Evolutionary conservation across 2,113 vertebrate species (phyloP), one percentile per base, ranked within the genome.

Genomic region (Thalassoma bifasciatum): DNA sequence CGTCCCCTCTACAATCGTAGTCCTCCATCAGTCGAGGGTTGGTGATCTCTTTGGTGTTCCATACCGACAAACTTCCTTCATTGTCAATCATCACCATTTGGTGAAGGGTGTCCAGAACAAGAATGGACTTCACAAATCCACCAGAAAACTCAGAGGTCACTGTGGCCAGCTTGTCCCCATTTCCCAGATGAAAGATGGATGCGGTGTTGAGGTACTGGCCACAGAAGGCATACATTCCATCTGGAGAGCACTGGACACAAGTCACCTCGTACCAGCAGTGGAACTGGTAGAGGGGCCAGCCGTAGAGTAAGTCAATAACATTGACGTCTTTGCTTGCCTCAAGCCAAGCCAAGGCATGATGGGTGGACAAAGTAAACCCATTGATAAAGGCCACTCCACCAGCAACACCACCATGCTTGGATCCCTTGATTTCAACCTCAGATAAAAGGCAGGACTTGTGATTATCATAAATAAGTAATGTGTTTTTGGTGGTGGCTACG

Each of bases 181-280:
- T 99, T 72, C 97, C 96, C 59, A 99, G 92, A 75, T 98, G 96
- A 87, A 99, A 99, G 86, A 99, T 93, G 56, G 97, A 95, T 0
- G 96, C 84, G 0, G 96, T 99, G 86, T 99, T 99, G 77, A 99
- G 94, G 85, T 96, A 98, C 89, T 99, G 98, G 5, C 98, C 98
- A 3, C 98, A 99, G 91, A 99, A 99, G 2, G 97, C 98, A 54
- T 99, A 97, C 73, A 95, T 89, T 56, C 98, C 98, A 3, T 99
- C 98, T 54, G 96, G 95, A 22, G 98, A 99, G 82, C 97, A 99
- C 87, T 97, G 97, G 77, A 99, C 96, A 54, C 97, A 99, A 8
- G 98, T 99, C 66, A 99, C 97, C 88, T 99, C 98, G 0, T 99
- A 99, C 98, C 98, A 99, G 91, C 98, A 99, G 83, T 98, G 98